Percentiles rank a stretch among this genome's conserved stretches.
Evolutionary conservation across 2,888 invertebrate species (phyloP).

Genomic region (Frankliniella fusca): DNA sequence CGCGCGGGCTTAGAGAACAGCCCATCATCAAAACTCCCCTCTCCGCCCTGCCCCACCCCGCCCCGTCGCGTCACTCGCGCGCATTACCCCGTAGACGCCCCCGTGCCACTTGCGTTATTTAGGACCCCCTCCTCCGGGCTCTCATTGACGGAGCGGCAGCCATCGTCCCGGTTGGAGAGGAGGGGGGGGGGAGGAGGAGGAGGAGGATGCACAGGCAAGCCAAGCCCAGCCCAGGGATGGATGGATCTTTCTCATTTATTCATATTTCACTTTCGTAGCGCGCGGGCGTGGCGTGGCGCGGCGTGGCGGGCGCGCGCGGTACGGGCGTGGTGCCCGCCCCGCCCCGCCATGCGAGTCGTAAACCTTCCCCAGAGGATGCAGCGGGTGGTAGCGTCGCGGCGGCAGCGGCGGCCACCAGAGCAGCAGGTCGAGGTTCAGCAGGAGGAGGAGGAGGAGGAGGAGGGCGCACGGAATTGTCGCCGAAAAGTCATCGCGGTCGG

Average conservation of each 20-base stretch:
- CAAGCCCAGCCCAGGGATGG: not conserved
- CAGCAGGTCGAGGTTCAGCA: not conserved
- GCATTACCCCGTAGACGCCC: not conserved
- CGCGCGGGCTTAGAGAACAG: not conserved
- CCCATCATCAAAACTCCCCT: not conserved
- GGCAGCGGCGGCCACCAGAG: not conserved
- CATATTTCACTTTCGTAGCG: slow-evolving; percentile 8
- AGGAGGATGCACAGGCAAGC: not conserved
- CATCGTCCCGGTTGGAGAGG: not conserved
- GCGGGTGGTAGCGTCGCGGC: too few species aligned
- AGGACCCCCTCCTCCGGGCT: not conserved
- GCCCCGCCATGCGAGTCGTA: not conserved
- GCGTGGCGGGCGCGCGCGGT: not conserved
- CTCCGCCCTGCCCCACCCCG: not conserved
- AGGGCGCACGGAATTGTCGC: not conserved
- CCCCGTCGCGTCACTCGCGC: not conserved
- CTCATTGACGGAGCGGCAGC: slow-evolving; percentile 15
- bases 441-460: not conserved
- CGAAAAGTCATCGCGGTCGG: too few species aligned
- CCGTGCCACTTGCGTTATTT: not conserved
- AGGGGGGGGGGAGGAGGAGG: too few species aligned
- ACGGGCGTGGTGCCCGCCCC: not conserved
- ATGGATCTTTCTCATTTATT: slow-evolving; percentile 26
- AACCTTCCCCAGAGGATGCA: not conserved
- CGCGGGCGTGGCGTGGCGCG: not conserved